These are phyloP conservation scores for Amblyopsis hoosieri DNA, from an alignment of 2,797 vertebrate genomes.

Conservation along the genomic window DNA sequence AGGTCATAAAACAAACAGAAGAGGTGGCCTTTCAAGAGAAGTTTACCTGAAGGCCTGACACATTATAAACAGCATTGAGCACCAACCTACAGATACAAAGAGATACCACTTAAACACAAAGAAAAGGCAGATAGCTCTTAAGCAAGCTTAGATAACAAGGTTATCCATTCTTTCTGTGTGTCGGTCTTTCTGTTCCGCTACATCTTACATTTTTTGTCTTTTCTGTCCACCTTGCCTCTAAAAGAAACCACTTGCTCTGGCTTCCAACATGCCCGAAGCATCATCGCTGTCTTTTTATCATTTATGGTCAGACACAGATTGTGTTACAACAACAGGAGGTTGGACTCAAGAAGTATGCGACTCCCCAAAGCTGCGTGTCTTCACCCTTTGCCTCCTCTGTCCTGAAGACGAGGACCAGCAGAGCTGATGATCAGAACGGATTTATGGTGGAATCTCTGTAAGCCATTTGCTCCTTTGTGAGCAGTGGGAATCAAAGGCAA, in stretches of 20 bases:
- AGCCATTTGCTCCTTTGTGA: slow-evolving; percentile 72
- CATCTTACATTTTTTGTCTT: slow-evolving; percentile 6
- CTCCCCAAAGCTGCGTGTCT: slow-evolving; percentile 46
- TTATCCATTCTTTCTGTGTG: neutral
- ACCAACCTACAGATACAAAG: slow-evolving; percentile 6
- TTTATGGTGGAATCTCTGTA: slow-evolving; percentile 72
- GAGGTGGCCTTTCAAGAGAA: slow-evolving; percentile 19
- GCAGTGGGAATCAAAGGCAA: slow-evolving; percentile 72
- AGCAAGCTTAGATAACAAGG: slow-evolving; percentile 6
- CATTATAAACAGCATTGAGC: slow-evolving; percentile 39
- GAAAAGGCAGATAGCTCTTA: slow-evolving; percentile 6
- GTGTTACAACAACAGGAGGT: slow-evolving; percentile 43
- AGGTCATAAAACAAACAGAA: slow-evolving; percentile 37
- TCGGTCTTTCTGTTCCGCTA: slow-evolving; percentile 3
- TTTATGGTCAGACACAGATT: slow-evolving; percentile 52
- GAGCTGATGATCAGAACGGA: slow-evolving; percentile 67
- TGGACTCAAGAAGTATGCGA: slow-evolving; percentile 43
- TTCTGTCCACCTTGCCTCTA: slow-evolving; percentile 24
- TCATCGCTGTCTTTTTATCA: slow-evolving; percentile 51
- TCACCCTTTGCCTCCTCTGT: slow-evolving; percentile 40
- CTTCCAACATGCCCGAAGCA: slow-evolving; percentile 53
- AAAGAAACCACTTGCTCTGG: slow-evolving; percentile 28
- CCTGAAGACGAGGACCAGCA: slow-evolving; percentile 55
- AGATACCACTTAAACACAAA: slow-evolving; percentile 11
- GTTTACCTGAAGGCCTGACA: slow-evolving; percentile 38